Evolutionary conservation across 2,113 vertebrate genomes (phyloP), one percentile per base, ranked within the genome.

Genomic region (Gobiocypris rarus): DNA sequence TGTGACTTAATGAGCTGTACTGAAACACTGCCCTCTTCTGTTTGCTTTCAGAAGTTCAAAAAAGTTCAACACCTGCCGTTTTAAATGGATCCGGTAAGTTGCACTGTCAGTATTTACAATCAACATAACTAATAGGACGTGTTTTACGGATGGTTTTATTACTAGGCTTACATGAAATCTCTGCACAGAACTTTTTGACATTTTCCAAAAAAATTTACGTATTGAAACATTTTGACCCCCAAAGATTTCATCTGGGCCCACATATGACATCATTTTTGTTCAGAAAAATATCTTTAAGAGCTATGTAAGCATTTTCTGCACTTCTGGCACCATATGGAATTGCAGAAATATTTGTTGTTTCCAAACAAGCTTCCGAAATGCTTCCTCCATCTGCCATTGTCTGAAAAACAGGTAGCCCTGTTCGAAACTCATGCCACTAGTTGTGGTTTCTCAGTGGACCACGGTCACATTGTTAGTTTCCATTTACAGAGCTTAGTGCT

Each of bases 1-100:
- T 82, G 71, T 11, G 43, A 22, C 14, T 41, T 3, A 74, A 45
- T 65, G 34, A 78, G 85, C 45, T 52, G 41, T 28, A 65, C n/a
- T 83, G 38, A 83, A 85, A 83, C 75, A 75, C 84, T 87, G 87
- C 31, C 76, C 84, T 81, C 84, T 81, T 81, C 59, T 83, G 76
- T 83, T 76, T 75, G 24, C 43, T 52, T 34, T 4, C 70, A 80
- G 81, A 41, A 70, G 22, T 80, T 59, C 69, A 65, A 1, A 74
- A 13, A 15, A 52, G 19, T 67, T 13, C 9, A 5, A n/a, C 69
- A 14, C 70, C 38, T 61, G 52, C 13, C 61, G 45, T 74, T 19
- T n/a, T n/a, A 31, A n/a, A 6, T 22, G 73, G 43, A 76, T n/a
- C 13, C 34, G 59, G 82, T 84, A 26, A 71, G 75, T 50, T 65